Percentiles rank a stretch among this genome's conserved stretches.
Evolutionary conservation across 2,888 invertebrate species (phyloP).

Genomic region (Eristalis tenax): DNA sequence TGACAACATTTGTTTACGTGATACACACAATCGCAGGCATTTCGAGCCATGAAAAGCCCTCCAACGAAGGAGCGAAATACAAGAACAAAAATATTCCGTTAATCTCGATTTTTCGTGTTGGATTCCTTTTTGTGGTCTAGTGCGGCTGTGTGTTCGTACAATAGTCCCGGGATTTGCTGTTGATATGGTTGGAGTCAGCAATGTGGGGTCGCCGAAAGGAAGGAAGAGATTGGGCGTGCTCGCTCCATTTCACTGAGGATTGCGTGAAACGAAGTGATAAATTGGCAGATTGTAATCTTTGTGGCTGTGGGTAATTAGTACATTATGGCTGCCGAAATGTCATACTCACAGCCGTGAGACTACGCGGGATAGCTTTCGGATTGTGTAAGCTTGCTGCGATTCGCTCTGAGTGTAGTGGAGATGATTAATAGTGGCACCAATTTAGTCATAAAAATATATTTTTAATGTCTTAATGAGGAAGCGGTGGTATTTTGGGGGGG

Average conservation of each 20-base stretch:
- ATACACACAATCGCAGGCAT: neutral
- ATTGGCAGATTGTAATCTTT: conserved; percentile 70
- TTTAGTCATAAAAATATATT: conserved; percentile 58
- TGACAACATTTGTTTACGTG: conserved; percentile 35
- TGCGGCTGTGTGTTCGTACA: conserved; percentile 6
- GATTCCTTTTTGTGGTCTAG: conserved; percentile 31
- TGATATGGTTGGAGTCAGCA: conserved; percentile 6
- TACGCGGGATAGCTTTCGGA: conserved; percentile 13
- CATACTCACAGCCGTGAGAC: neutral
- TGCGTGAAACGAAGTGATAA: conserved; percentile 71
- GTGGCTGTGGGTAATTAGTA: conserved; percentile 64
- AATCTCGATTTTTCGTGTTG: conserved; percentile 50
- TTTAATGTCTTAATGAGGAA: conserved; percentile 52
- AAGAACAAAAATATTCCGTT: conserved; percentile 37
- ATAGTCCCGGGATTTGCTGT: conserved; percentile 43
- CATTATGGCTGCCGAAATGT: conserved; percentile 59
- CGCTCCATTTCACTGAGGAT: conserved; percentile 64
- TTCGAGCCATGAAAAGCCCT: conserved; percentile 23
- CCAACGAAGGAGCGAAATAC: conserved; percentile 1
- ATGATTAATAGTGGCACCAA: conserved; percentile 62
- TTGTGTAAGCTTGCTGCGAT: neutral
- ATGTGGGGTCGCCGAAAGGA: neutral
- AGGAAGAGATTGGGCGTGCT: conserved; percentile 40
- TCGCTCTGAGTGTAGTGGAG: conserved; percentile 1
- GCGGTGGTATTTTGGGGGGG: neutral